Evolutionary conservation across 2,888 invertebrate genomes (phyloP), one percentile per base, ranked within the genome.

Genomic region (Rhagium mordax): DNA sequence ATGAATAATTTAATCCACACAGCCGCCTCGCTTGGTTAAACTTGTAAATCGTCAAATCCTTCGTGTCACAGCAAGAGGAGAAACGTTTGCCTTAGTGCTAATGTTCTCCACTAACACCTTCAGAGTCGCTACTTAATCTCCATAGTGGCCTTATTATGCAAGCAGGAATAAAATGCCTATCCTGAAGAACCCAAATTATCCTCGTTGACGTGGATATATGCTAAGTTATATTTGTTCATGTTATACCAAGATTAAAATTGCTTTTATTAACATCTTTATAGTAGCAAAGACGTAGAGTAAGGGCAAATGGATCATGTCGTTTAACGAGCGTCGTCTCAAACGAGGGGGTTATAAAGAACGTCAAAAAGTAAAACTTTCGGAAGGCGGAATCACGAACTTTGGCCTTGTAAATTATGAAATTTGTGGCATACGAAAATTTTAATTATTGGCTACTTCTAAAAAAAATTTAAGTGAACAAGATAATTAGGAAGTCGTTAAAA

Each of bases 131-230:
- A 10, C n/a, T 29, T 65, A 65, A 65, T 65, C 53, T 65, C 20
- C 65, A n/a, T 33, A 41, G 53, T 51, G 65, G 27, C 53, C 65
- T 65, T 65, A 65, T 65, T 65, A 65, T 53, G 65, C 53, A 29
- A 16, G 29, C 29, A 20, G 65, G 48, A 64, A 51, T 29, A 51
- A 53, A 64, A 53, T 53, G 2, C 13, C 53, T 65, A 65, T 53
- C 29, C 51, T 33, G 33, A 53, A 53, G 65, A 27, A 51, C 41
- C 33, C 53, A 33, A 53, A 41, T 53, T 65, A 65, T 65, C 65
- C 65, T 18, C 15, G 18, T 55, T 53, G 65, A 65, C 53, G 41
- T 24, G 49, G 49, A 64, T 65, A 29, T 65, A 65, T 41, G 41
- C 48, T 48, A 21, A 61, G 61, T 61, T 61, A 61, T 47, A 47